Base-by-base conservation (phyloP, 1,140 invertebrate genomes). In the Pseudomyrmex pallidus region DNA sequence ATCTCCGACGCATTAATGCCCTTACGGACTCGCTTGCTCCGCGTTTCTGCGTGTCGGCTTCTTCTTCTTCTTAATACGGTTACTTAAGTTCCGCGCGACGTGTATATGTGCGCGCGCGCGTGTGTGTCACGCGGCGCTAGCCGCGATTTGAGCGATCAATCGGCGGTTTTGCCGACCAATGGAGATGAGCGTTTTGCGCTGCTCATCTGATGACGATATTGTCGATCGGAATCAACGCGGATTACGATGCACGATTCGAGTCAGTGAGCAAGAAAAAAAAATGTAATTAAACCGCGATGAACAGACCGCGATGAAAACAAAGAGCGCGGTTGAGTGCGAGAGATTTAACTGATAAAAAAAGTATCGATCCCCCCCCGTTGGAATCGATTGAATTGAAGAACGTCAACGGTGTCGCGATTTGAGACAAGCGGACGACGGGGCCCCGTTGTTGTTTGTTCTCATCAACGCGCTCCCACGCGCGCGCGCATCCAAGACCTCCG, bases 1-100 rank as follows among this genome's bases (percentile, higher is more conserved):
- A 91, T 91, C 90, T 91, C 73, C 84, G 84, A 56, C 89, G 89
- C 89, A 90, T 91, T 91, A 91, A 91, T 90, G 90, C 89, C 85
- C 72, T 87, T 84, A 80, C 64, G 61, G 64, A 17, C 62, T 68
- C 74, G 82, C 25, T 62, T 52, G 80, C 56, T 63, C 63, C 44
- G 74, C 56, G 61, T 61, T 77, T 77, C 67, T 61, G 59, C 62
- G 57, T 64, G 68, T 50, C 52, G 56, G 59, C 44, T 80, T 67
- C 89, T 89, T 89, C 76, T 80, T 80, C 89, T 89, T 89, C 76
- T 80, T 80, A 48, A 72, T 70, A 22, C 20, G 66, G 74, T 77
- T 77, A 77, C 74, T 77, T 77, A 77, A 25, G 17, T 17, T 44
- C 62, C n/a, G 46, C 46, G 44, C 61, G 20, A 13, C 72, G 76